Evolutionary conservation across 2,113 vertebrate species (phyloP).

Genomic region (Chaetura pelagica): DNA sequence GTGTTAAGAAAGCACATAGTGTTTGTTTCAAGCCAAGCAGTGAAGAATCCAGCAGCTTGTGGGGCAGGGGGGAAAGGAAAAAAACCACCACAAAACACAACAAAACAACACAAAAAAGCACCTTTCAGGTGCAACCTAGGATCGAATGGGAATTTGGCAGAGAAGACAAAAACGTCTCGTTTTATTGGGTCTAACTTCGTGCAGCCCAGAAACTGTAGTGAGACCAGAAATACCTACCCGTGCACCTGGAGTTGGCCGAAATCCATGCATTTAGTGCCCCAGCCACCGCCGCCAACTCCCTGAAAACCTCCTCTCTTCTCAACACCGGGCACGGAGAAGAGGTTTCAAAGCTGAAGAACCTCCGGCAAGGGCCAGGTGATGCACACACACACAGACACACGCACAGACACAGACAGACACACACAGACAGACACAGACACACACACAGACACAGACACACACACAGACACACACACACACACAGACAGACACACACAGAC

Average conservation of each 20-base stretch:
- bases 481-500: too few species aligned
- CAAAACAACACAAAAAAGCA: not conserved
- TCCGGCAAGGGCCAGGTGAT: too few species aligned
- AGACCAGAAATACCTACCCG: not conserved
- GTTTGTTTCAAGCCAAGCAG: not conserved
- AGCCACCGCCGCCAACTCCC: not conserved
- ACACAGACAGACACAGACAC: too few species aligned
- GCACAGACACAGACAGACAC: too few species aligned
- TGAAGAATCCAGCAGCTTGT: not conserved
- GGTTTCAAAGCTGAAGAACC: not conserved
- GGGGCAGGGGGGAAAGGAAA: too few species aligned
- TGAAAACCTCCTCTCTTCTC: not conserved
- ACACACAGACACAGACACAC: too few species aligned
- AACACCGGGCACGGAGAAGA: rapidly evolving
- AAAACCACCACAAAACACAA: not conserved
- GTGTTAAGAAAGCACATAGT: not conserved
- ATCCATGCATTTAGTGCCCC: not conserved
- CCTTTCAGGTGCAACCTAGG: not conserved
- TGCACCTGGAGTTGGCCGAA: not conserved
- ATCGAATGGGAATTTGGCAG: conserved; percentile 1
- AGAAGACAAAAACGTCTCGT: not conserved
- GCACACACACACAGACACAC: too few species aligned
- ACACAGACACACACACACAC: too few species aligned
- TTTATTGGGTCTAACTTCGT: not conserved
- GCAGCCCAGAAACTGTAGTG: not conserved